These are phyloP conservation scores for Doryteuthis pealeii DNA, from an alignment of 1,140 invertebrate genomes.

Conservation along the genomic window DNA sequence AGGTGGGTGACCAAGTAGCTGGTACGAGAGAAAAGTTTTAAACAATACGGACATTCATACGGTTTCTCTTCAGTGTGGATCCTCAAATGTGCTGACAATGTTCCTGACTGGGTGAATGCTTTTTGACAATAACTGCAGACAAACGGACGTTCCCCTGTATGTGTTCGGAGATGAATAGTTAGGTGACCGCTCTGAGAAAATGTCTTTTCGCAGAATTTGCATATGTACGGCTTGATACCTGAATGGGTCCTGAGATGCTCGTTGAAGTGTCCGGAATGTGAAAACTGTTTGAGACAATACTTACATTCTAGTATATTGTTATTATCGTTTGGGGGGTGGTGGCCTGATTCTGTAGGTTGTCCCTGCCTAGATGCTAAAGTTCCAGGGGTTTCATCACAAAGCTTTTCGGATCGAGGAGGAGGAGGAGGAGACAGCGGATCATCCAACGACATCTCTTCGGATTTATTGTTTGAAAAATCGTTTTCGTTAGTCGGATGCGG, in stretches of 20 bases:
- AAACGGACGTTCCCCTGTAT: conserved; percentile 35
- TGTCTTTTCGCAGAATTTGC: conserved; percentile 14
- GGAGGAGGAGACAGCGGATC: too few species aligned
- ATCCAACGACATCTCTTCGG: too few species aligned
- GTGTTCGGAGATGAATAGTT: conserved; percentile 35
- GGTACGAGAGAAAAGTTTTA: conserved; percentile 15
- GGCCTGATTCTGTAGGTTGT: not conserved
- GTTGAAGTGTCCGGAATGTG: not conserved
- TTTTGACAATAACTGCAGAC: conserved; percentile 50
- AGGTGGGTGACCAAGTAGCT: conserved; percentile 12
- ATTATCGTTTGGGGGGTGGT: too few species aligned
- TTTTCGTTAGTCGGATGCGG: too few species aligned
- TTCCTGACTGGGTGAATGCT: conserved; percentile 17
- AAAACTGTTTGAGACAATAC: conserved; percentile 1
- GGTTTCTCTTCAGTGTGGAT: conserved; percentile 60
- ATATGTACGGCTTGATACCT: conserved; percentile 17
- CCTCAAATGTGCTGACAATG: conserved; percentile 12
- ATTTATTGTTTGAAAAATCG: too few species aligned
- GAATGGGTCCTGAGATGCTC: conserved; percentile 1
- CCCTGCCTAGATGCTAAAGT: too few species aligned
- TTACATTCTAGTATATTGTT: not conserved
- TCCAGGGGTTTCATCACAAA: too few species aligned
- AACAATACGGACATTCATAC: conserved; percentile 59
- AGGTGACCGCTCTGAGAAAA: conserved; percentile 56
- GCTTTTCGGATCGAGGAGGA: too few species aligned